A percentile compares a stretch with the other conserved stretches of the same genome.
These are phyloP conservation scores for Redunca redunca DNA, from an alignment of 2,113 vertebrate genomes.

Conservation along the genomic window DNA sequence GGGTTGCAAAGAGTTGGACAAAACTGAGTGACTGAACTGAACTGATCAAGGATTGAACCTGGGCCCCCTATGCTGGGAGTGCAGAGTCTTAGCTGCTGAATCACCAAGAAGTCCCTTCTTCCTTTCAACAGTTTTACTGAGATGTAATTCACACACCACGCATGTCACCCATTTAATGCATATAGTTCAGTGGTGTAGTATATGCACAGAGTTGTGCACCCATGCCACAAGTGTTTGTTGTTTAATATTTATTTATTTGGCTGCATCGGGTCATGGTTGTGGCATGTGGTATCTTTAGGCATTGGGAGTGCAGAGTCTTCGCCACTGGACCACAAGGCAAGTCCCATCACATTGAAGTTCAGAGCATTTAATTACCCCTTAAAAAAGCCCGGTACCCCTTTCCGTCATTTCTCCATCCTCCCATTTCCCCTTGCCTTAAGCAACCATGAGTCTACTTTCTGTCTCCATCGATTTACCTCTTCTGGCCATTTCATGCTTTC, in stretches of 20 bases:
- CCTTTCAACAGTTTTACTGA: not conserved
- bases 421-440: no score
- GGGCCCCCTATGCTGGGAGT: not conserved
- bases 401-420: not conserved
- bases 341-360: not conserved
- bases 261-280: not conserved
- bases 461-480: not conserved
- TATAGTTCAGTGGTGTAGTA: no score
- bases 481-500: not conserved
- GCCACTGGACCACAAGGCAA: not conserved
- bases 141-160: not conserved
- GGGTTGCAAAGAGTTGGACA: not conserved
- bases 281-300: not conserved
- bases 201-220: not conserved
- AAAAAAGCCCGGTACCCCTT: not conserved
- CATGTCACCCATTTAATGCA: not conserved
- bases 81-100: not conserved
- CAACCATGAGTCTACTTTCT: not conserved
- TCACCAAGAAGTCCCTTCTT: not conserved
- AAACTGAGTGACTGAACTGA: not conserved
- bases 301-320: not conserved
- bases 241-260: not conserved
- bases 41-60: not conserved
- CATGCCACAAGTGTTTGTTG: not conserved
- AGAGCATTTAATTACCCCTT: not conserved